Evolutionary conservation across 2,113 vertebrate genomes (phyloP), one percentile per base, ranked within the genome.

Genomic region (Crotalus tigris): DNA sequence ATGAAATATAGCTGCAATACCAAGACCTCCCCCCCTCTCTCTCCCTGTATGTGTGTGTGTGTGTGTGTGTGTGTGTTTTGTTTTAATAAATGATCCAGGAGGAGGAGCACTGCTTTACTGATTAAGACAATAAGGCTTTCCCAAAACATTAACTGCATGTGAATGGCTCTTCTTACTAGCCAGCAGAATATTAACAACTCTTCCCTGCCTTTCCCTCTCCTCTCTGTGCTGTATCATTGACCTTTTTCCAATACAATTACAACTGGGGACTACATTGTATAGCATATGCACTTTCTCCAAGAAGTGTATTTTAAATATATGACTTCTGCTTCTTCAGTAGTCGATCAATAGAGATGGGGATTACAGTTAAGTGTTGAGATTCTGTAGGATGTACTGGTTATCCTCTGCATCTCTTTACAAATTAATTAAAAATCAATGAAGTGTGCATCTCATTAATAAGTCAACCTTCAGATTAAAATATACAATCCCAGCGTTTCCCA

Each of bases 381-480:
- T 97, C 97, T 95, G 96, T 94, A 97, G 97, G 97, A 89, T 97
- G 97, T 96, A 97, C 98, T 98, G 97, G 97, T 98, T 98, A 98
- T 98, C 97, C 98, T 98, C 97, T 92, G 96, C 97, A 98, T 98
- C 97, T 97, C 97, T 98, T 98, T 96, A 97, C 97, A 98, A 98
- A 98, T 98, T 98, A 99, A 99, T 99, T 98, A 98, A 98, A 98
- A 99, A 99, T 99, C 98, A 98, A 99, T 99, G 98, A 98, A 97
- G 98, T 98, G 97, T 98, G 97, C 96, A 98, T 97, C 96, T 98
- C 97, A 98, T 98, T 98, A 98, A 98, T 98, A 97, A 95, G 96
- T 95, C 94, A 97, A 94, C 92, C 85, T 96, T 94, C 95, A 97
- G 96, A 98, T 97, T 95, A 97, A 97, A 95, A 95, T 96, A 97